Conservation (phyloP, 2,113 vertebrate species). For the Condylura cristata region DNA sequence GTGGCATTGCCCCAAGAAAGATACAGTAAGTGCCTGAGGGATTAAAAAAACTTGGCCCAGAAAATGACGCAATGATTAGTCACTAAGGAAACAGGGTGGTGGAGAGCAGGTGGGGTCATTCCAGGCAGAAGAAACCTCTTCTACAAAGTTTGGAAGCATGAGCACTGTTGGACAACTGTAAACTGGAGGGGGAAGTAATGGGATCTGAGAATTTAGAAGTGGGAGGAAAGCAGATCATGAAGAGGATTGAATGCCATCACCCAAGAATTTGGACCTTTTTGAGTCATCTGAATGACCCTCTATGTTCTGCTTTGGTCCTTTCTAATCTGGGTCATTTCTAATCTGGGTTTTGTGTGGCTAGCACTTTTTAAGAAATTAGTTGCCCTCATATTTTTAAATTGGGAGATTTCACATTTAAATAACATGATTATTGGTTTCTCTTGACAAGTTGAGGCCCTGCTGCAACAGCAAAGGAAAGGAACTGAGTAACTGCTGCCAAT, state of each 20-base stretch:
- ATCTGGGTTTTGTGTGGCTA: not conserved
- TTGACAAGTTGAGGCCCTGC: not conserved
- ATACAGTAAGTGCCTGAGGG: not conserved
- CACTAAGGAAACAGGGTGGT: not conserved
- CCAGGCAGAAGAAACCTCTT: not conserved
- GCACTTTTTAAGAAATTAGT: not conserved
- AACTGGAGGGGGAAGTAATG: not conserved
- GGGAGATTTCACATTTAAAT: not conserved
- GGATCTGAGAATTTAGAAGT: slow-evolving; percentile 9
- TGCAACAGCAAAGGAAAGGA: not conserved
- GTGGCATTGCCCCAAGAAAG: not conserved
- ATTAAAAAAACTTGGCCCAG: not conserved
- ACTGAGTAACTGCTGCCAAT: not conserved
- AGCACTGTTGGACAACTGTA: not conserved
- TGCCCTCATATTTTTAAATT: not conserved
- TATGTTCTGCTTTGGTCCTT: not conserved
- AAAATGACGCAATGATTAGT: not conserved
- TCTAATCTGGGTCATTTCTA: not conserved
- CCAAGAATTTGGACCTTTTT: not conserved
- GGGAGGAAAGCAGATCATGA: not conserved
- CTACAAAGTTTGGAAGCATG: not conserved
- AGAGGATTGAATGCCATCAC: not conserved
- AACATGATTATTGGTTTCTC: slow-evolving; percentile 8
- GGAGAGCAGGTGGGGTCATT: not conserved
- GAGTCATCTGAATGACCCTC: not conserved